Base-by-base conservation (phyloP, 2,113 vertebrate species). In the Chaenocephalus aceratus region DNA sequence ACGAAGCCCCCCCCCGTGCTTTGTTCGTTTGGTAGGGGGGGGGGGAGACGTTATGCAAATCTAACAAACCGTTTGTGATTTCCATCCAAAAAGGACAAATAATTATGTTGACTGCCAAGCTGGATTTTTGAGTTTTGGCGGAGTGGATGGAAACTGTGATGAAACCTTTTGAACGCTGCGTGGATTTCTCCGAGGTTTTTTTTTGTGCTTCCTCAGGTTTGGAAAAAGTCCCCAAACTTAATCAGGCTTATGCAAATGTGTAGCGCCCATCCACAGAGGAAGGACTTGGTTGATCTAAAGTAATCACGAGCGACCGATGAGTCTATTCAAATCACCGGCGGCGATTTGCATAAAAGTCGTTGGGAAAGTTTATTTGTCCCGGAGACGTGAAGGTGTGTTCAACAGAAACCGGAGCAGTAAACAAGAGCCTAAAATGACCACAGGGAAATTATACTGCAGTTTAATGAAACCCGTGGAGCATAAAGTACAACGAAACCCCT, bases 1-100 rank as follows among this genome's bases (percentile, higher is more conserved):
- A 72, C 23, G 11, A 65, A 66, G 36, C 57, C 78, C 84, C 75
- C 62, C 44, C 41, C 46, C 2, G 0, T 41, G 56, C 85, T 90
- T 88, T 88, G 84, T 90, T 54, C 75, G 68, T 66, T 52, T 36
- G 3, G 12, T 23, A 12, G 6, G 5, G 2, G 41, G 21, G 21
- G 66, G 51, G 67, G 83, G 61, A 41, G 81, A 59, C 79, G 72
- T 91, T 93, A 93, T 93, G 91, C 91, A 93, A 94, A 94, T 93
- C 73, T 26, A 76, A 86, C 73, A 86, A 91, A 91, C 85, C 70
- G 80, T 90, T 90, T 88, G 77, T 68, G 69, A 81, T 89, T 89
- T 83, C 78, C 84, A 86, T 87, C 64, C 62, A 15, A 56, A 59
- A 65, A 45, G 90, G 48, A 85, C 66, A 79, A 82, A 75, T 53